These are phyloP conservation scores for Zaprionus bogoriensis DNA, from an alignment of 2,888 invertebrate species.

Conservation along the genomic window DNA sequence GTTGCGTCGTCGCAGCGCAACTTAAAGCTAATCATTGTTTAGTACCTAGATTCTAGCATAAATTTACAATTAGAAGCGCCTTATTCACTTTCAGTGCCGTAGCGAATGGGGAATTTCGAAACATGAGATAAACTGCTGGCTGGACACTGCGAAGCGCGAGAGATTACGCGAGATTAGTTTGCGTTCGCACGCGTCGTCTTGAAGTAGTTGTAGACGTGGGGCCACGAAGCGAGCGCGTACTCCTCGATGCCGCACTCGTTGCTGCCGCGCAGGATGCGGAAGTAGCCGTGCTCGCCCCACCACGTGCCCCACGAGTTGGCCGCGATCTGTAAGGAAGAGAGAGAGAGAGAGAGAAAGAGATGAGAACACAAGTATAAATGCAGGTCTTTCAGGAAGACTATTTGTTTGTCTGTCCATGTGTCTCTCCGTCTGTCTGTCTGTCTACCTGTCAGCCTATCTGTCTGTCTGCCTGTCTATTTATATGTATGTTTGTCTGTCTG, in stretches of 20 bases:
- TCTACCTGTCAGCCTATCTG: no score
- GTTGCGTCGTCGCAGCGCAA: slow-evolving; percentile 50
- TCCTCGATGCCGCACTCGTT: slow-evolving; percentile 96
- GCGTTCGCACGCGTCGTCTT: slow-evolving; percentile 40
- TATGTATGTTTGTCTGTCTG: no score
- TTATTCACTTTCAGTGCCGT: slow-evolving; percentile 72
- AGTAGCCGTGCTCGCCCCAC: slow-evolving; percentile 97
- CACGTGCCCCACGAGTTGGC: slow-evolving; percentile 96
- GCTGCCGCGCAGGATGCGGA: slow-evolving; percentile 91
- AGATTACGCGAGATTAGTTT: slow-evolving; percentile 40
- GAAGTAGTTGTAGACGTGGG: slow-evolving; percentile 80
- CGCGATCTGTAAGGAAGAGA: slow-evolving; percentile 86
- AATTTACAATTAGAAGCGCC: slow-evolving; percentile 71
- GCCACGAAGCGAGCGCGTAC: slow-evolving; percentile 92
- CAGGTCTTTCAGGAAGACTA: no score
- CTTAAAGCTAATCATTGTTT: slow-evolving; percentile 71
- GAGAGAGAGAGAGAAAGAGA: neutral
- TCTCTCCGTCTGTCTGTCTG: no score
- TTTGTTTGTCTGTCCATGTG: no score
- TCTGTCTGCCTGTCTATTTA: no score
- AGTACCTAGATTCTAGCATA: slow-evolving; percentile 71
- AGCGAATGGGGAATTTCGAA: slow-evolving; percentile 65
- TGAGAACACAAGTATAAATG: no score
- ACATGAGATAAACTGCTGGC: slow-evolving; percentile 70
- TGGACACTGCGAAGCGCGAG: slow-evolving; percentile 64